A percentile compares a stretch with the other conserved stretches of the same genome.
Conservation (phyloP, 2,888 invertebrate genomes). For the Notodonta dromedarius region DNA sequence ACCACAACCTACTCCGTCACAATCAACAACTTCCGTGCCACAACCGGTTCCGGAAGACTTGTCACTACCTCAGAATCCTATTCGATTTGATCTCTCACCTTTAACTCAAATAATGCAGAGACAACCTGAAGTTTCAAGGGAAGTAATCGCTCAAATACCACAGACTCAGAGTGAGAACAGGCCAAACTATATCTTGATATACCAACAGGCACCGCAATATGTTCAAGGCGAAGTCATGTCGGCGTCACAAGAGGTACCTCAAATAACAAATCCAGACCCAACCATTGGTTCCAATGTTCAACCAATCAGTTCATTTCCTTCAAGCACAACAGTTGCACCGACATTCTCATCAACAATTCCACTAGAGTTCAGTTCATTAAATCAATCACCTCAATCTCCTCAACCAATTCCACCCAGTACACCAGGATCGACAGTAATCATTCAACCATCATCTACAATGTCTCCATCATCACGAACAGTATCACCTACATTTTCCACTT, state of each 20-base stretch:
- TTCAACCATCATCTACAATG: slow-evolving; percentile 25
- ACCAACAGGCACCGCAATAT: slow-evolving; percentile 53
- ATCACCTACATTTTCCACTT: slow-evolving; percentile 29
- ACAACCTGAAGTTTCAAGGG: slow-evolving; percentile 14
- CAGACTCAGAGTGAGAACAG: slow-evolving; percentile 10
- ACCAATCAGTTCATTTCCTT: not conserved
- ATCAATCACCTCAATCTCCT: not conserved
- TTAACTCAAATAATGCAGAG: slow-evolving; percentile 10
- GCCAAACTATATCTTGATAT: slow-evolving; percentile 49
- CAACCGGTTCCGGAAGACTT: not conserved
- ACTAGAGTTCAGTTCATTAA: not conserved
- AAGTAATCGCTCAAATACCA: slow-evolving; percentile 1
- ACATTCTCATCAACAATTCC: not conserved
- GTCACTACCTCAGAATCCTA: slow-evolving; percentile 24
- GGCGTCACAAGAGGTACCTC: slow-evolving; percentile 22
- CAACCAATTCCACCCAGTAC: slow-evolving; percentile 5
- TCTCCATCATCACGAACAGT: slow-evolving; percentile 28
- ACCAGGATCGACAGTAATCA: slow-evolving; percentile 20
- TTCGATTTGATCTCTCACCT: slow-evolving; percentile 20
- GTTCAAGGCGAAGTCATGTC: slow-evolving; percentile 30
- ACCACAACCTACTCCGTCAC: slow-evolving; percentile 12
- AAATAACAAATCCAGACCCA: slow-evolving; percentile 15
- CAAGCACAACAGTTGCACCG: not conserved
- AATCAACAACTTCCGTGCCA: not conserved
- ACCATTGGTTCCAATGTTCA: slow-evolving; percentile 5